Percentiles rank a stretch among this genome's conserved stretches.
Evolutionary conservation across 1,140 invertebrate genomes (phyloP).

Genomic region (Lysiphlebus fabarum): DNA sequence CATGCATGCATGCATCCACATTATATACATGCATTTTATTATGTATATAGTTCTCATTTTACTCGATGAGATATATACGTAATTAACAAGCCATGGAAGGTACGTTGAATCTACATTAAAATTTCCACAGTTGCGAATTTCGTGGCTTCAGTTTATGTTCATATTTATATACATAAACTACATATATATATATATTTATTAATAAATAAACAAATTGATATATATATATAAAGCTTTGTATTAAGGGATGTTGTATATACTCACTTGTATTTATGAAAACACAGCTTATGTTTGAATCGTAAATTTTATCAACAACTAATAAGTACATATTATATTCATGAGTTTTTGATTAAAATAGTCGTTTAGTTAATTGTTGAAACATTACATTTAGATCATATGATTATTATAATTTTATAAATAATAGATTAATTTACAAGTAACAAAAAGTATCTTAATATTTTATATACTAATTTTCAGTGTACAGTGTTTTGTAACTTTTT

Average conservation of each 20-base stretch:
- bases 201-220: too few relatives aligned
- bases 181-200: too few relatives aligned
- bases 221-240: background rate
- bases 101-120: conserved; percentile 24
- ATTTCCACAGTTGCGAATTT: conserved; percentile 26
- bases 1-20: background rate
- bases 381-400: too few relatives aligned
- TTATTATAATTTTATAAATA: too few relatives aligned
- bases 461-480: too few relatives aligned
- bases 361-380: too few relatives aligned
- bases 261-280: conserved; percentile 7
- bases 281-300: conserved; percentile 13
- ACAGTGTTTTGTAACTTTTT: too few relatives aligned
- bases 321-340: background rate
- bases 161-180: background rate
- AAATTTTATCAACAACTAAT: conserved; percentile 15
- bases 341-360: too few relatives aligned
- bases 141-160: conserved; percentile 22
- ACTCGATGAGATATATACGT: conserved; percentile 5
- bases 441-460: too few relatives aligned
- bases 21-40: conserved; percentile 2
- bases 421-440: too few relatives aligned
- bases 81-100: conserved; percentile 25
- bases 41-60: conserved; percentile 19
- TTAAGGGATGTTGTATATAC: background rate